Conservation (phyloP, 2,113 vertebrate genomes). For the Morphnarchus princeps region DNA sequence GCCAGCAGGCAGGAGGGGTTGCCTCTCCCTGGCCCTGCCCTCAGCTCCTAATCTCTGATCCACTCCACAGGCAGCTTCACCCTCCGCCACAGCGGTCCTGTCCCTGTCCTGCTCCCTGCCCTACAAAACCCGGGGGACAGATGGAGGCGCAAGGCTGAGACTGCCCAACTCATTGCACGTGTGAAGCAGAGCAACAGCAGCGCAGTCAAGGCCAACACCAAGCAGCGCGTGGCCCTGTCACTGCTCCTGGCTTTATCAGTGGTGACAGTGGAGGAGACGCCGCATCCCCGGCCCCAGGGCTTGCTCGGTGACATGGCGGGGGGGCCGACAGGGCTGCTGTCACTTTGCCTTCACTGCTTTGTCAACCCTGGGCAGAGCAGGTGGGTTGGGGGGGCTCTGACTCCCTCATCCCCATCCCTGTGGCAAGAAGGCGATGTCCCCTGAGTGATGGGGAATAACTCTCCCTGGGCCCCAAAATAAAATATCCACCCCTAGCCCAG, state of each 20-base stretch:
- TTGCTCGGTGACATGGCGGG: background rate
- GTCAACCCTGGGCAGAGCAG: background rate
- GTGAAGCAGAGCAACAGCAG: background rate
- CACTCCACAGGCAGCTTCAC: background rate
- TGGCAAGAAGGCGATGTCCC: rapidly evolving
- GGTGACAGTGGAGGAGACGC: background rate
- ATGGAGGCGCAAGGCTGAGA: background rate
- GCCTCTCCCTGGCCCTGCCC: background rate
- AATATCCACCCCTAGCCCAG: rapidly evolving
- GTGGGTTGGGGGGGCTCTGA: background rate
- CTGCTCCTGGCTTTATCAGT: background rate
- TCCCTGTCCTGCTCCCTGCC: background rate
- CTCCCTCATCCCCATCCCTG: background rate
- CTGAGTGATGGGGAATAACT: rapidly evolving
- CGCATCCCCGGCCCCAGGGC: background rate
- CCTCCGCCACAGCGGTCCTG: background rate
- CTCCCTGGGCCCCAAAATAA: background rate
- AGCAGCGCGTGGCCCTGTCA: background rate
- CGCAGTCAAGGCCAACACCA: rapidly evolving
- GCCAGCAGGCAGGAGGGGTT: background rate
- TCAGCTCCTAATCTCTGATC: background rate
- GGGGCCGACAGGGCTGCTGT: background rate
- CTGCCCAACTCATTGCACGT: background rate
- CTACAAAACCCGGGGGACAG: rapidly evolving
- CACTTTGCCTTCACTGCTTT: background rate